These are phyloP conservation scores for Dendrocincla tyrannina DNA, from an alignment of 2,797 vertebrate species.

Conservation along the genomic window DNA sequence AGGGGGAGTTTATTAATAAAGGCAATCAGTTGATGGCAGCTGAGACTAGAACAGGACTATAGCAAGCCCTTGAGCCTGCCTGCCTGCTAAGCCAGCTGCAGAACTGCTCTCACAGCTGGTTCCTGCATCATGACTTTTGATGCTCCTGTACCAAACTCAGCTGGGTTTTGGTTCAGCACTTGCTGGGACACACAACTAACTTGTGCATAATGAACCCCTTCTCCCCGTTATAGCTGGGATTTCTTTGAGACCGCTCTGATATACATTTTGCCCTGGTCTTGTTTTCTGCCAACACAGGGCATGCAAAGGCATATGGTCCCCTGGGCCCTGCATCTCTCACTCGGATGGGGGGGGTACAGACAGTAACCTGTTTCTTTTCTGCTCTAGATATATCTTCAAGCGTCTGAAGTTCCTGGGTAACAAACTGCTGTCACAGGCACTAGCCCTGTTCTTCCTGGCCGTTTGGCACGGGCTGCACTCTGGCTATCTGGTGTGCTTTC, in stretches of 20 bases:
- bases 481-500: conserved; percentile 95
- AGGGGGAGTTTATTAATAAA: not conserved
- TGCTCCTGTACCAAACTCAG: fast-evolving
- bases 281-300: not conserved
- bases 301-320: fast-evolving
- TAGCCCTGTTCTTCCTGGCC: conserved; percentile 89
- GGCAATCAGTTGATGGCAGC: not conserved
- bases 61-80: fast-evolving
- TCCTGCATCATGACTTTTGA: not conserved
- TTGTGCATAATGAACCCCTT: not conserved
- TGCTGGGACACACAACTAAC: not conserved
- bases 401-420: conserved; percentile 93
- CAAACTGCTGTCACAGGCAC: conserved; percentile 89
- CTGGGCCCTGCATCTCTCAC: not conserved
- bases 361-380: conserved; percentile 21
- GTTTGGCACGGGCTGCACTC: conserved; percentile 96
- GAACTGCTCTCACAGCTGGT: not conserved
- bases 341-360: not conserved
- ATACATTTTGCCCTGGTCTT: not conserved
- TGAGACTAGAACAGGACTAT: not conserved
- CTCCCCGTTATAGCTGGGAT: not conserved
- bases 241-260: not conserved
- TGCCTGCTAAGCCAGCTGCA: not conserved
- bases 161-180: not conserved
- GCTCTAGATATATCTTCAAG: conserved; percentile 91